Percentiles rank a stretch among this genome's conserved stretches.
These are phyloP conservation scores for Hycleus cichorii DNA, from an alignment of 1,140 invertebrate genomes.

Conservation along the genomic window DNA sequence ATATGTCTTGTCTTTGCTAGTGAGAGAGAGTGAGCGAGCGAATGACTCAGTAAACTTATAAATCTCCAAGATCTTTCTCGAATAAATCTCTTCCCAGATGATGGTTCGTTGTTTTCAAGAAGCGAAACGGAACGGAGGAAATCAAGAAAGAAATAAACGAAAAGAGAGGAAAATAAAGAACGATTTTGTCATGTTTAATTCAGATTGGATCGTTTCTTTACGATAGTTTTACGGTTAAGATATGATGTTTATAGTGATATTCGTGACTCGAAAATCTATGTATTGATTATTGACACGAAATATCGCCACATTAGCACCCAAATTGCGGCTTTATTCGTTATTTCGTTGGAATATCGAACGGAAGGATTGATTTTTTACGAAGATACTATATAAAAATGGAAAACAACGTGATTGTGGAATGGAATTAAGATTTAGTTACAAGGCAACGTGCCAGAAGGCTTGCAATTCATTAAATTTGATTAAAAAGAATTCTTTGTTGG, in stretches of 20 bases:
- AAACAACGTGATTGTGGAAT: not conserved
- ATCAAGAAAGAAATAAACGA: no score
- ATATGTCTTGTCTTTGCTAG: slow-evolving; percentile 27
- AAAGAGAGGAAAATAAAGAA: no score
- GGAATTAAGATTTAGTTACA: slow-evolving; percentile 11
- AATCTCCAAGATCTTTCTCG: slow-evolving; percentile 19
- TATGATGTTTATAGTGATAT: not conserved
- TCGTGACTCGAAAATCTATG: slow-evolving; percentile 29
- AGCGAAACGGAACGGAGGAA: no score
- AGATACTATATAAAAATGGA: no score
- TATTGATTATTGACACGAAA: slow-evolving; percentile 31
- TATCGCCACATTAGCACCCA: not conserved
- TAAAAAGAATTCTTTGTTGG: not conserved
- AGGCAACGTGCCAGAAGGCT: slow-evolving; percentile 2
- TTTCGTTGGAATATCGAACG: no score
- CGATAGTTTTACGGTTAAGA: no score
- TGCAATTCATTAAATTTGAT: slow-evolving; percentile 7
- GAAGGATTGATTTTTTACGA: no score
- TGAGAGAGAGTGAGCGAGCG: not conserved
- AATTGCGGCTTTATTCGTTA: not conserved
- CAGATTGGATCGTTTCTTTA: slow-evolving; percentile 30
- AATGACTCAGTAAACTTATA: slow-evolving; percentile 30
- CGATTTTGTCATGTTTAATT: slow-evolving; percentile 31
- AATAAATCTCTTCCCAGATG: slow-evolving; percentile 25
- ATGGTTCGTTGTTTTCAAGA: slow-evolving; percentile 16